Evolutionary conservation across 2,113 vertebrate genomes (phyloP), one percentile per base, ranked within the genome.

Genomic region (Chloropsis hardwickii): DNA sequence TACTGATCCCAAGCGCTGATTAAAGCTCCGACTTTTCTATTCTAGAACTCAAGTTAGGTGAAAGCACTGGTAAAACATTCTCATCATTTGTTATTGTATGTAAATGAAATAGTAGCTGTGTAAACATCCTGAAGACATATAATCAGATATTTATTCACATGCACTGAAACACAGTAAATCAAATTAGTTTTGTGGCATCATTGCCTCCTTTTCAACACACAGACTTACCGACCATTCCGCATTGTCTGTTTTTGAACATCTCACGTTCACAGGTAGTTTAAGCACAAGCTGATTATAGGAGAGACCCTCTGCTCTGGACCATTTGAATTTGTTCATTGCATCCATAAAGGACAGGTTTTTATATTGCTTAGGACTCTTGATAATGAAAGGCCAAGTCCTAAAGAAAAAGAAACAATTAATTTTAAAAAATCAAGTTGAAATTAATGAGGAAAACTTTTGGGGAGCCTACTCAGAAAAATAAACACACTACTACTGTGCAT

Each of bases 281-380:
- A 98, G 98, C 50, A 99, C 98, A 33, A 98, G 97, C 15, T 99
- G 95, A 62, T 99, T 99, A 69, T 99, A 99, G 81, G 98, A 98
- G 8, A 98, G 72, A 37, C 98, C 98, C 70, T 98, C 98, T 14
- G 98, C 98, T 91, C 57, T 98, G 31, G 98, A 98, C 99, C 99
- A 99, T 62, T 98, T 98, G 95, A 98, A 99, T 83, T 98, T 98
- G 92, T 99, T 98, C 98, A 99, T 99, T 54, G 99, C 99, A 86
- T 99, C 98, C 92, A 98, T 98, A 81, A 99, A 99, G 71, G 98
- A 98, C 39, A 99, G 97, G 72, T 99, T 99, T 97, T 98, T 98
- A 90, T 99, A 99, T 37, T 98, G 98, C 82, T 98, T 99, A 20
- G 98, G 99, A 67, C 98, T 99, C 97, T 99, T 99, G 94, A 99